Evolutionary conservation across 2,797 vertebrate genomes (phyloP).

Genomic region (Thamnophis elegans): DNA sequence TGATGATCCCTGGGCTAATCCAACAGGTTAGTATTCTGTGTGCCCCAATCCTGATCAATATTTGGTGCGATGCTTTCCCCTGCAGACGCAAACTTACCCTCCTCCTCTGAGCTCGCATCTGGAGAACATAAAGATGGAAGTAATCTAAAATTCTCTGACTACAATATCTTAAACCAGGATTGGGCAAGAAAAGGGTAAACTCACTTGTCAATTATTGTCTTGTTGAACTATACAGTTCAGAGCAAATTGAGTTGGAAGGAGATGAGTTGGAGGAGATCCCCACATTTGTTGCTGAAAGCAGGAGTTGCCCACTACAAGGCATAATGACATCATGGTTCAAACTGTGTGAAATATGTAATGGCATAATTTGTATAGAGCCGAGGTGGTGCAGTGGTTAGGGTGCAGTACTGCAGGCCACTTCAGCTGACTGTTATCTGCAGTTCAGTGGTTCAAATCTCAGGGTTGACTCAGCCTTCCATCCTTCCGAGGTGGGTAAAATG

Average conservation of each 20-base stretch:
- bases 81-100: no score
- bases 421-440: no score
- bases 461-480: no score
- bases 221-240: not conserved
- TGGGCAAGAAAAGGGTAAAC: not conserved
- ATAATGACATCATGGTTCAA: not conserved
- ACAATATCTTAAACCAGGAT: not conserved
- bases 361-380: rapidly evolving
- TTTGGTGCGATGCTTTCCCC: no score
- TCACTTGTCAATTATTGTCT: not conserved
- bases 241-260: not conserved
- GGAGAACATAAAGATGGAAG: not conserved
- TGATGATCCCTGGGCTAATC: no score
- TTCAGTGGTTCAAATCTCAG: no score
- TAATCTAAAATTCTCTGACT: not conserved
- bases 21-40: no score
- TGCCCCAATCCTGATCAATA: no score
- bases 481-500: no score
- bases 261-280: not conserved
- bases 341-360: not conserved
- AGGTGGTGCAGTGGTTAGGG: no score
- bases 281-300: not conserved
- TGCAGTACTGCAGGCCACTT: no score
- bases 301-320: not conserved
- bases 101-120: no score